These are phyloP conservation scores for Hyla sarda DNA, from an alignment of 2,113 vertebrate species.

Conservation along the genomic window DNA sequence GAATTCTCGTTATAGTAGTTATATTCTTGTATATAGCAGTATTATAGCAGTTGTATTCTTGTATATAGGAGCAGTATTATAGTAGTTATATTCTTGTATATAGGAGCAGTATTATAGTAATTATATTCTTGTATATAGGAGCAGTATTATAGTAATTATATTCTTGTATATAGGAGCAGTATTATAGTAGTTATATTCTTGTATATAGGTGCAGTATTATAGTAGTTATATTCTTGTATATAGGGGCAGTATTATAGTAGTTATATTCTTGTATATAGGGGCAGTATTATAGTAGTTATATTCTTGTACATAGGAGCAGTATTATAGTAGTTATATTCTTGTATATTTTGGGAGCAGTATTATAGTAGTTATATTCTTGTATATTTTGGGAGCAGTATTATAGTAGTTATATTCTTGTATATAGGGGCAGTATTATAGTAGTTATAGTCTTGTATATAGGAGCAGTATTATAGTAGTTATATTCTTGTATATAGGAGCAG, in stretches of 20 bases:
- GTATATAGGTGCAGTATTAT: background rate
- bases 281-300: constrained; percentile 20
- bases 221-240: constrained; percentile 1
- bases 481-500: constrained; percentile 2
- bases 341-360: background rate
- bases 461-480: constrained; percentile 7
- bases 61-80: too few species aligned
- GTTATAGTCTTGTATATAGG: background rate
- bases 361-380: constrained; percentile 15
- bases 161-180: constrained; percentile 5
- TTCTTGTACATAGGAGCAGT: background rate
- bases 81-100: too few species aligned
- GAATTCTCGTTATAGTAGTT: constrained; percentile 16
- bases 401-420: constrained; percentile 7
- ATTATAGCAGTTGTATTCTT: background rate
- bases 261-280: background rate
- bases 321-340: background rate
- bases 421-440: constrained; percentile 2
- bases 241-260: background rate
- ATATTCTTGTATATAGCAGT: constrained; percentile 6
- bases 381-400: background rate
- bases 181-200: constrained; percentile 24
- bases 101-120: too few species aligned
- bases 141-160: background rate
- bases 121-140: too few species aligned